Percentiles rank a stretch among this genome's conserved stretches.
Evolutionary conservation across 2,797 vertebrate genomes (phyloP).

Genomic region (Capromys pilorides): DNA sequence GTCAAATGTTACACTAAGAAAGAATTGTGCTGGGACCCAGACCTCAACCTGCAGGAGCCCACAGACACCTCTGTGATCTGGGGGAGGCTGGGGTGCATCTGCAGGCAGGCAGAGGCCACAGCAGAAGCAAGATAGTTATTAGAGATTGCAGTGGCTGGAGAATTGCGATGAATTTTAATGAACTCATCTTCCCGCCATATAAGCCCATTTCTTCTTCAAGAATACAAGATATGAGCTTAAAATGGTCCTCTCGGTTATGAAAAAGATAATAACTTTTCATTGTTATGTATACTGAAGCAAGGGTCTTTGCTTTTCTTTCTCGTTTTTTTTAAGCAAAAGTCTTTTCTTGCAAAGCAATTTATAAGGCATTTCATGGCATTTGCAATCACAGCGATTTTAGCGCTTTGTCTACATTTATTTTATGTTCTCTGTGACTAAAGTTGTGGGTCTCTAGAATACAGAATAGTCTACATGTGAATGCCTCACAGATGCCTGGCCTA

Average conservation of each 20-base stretch:
- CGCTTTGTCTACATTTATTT: conserved; percentile 55
- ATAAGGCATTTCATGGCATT: conserved; percentile 42
- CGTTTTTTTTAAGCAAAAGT: too few species aligned
- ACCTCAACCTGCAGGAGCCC: conserved; percentile 17
- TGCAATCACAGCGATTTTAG: conserved; percentile 4
- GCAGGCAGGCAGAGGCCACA: background rate
- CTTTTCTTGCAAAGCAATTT: conserved; percentile 59
- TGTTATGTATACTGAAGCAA: conserved; percentile 2
- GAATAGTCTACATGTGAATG: background rate
- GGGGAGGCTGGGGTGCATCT: conserved; percentile 3
- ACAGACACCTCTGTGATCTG: conserved; percentile 58
- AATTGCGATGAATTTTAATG: conserved; percentile 76
- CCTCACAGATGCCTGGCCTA: background rate
- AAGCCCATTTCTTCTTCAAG: conserved; percentile 56
- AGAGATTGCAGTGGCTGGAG: conserved; percentile 50
- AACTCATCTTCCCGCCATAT: conserved; percentile 53
- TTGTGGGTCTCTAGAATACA: background rate
- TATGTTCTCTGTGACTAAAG: background rate
- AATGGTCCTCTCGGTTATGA: conserved; percentile 17
- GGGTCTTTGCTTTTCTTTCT: conserved; percentile 46
- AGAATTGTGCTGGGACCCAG: conserved; percentile 10
- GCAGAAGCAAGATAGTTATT: conserved; percentile 34
- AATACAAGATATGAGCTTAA: background rate
- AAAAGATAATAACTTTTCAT: conserved; percentile 55
- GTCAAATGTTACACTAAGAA: conserved; percentile 45